Conservation (phyloP, 1,140 invertebrate genomes). For the Paraescarpia echinospica region DNA sequence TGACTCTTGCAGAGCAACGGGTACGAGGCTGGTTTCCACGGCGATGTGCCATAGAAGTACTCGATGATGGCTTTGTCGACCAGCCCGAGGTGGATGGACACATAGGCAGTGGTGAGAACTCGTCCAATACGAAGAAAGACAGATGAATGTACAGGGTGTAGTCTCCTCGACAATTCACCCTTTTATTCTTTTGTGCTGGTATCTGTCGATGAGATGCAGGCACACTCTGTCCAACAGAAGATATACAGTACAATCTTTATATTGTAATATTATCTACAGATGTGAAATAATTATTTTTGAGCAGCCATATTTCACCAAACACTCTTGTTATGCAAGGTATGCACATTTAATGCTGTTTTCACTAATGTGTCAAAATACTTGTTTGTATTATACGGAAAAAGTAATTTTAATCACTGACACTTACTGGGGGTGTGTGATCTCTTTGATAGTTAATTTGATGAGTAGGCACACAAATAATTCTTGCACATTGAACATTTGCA, state of each 20-base stretch:
- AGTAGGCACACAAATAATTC: neutral
- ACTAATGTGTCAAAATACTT: neutral
- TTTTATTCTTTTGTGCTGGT: neutral
- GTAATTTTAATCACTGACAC: neutral
- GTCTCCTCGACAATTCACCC: neutral
- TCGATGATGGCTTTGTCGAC: neutral
- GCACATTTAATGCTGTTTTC: neutral
- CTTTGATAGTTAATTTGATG: neutral
- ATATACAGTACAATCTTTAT: neutral
- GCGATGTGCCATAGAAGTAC: slow-evolving; percentile 59
- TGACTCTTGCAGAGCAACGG: slow-evolving; percentile 49
- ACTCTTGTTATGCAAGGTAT: neutral
- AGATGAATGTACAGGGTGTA: neutral
- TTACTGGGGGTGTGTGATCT: neutral
- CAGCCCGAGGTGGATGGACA: neutral
- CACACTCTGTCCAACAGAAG: neutral
- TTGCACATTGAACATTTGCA: neutral
- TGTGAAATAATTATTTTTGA: neutral
- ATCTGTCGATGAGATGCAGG: neutral
- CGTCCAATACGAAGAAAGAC: neutral
- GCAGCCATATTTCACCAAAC: neutral
- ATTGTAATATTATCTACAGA: neutral
- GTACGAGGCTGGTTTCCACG: slow-evolving; percentile 83
- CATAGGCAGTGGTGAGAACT: neutral
- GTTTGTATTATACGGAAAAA: too few species aligned